These are phyloP conservation scores for Littorina saxatilis DNA, from an alignment of 1,140 invertebrate species.

Conservation along the genomic window DNA sequence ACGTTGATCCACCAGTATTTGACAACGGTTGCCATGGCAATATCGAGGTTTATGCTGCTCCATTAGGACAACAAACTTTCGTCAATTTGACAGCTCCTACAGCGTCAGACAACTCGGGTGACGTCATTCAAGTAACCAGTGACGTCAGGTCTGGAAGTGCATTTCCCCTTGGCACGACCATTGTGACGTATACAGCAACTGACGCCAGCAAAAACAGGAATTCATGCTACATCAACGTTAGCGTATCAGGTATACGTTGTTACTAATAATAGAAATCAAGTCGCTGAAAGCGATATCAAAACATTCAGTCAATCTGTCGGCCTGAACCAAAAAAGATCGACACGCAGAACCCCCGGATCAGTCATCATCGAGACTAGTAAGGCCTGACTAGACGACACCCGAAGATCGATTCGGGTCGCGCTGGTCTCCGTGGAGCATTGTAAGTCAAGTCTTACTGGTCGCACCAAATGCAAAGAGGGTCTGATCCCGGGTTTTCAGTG, in stretches of 20 bases:
- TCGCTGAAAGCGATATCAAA: too few species aligned
- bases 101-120: not conserved
- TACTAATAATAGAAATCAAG: not conserved
- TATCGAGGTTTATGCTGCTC: not conserved
- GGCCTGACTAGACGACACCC: too few species aligned
- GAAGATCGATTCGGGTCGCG: not conserved
- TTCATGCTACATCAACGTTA: not conserved
- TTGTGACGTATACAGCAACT: not conserved
- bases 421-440: too few species aligned
- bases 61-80: not conserved
- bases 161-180: not conserved
- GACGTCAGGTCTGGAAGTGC: not conserved
- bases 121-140: not conserved
- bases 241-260: not conserved
- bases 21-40: not conserved
- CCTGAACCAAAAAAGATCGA: too few species aligned
- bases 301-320: too few species aligned
- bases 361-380: too few species aligned
- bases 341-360: too few species aligned
- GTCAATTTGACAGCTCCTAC: not conserved
- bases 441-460: not conserved
- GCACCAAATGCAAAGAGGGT: too few species aligned
- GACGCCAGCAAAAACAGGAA: not conserved
- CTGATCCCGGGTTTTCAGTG: too few species aligned
- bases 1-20: constrained; percentile 18